These are phyloP conservation scores for Pseudolycoriella hygida DNA, from an alignment of 2,888 invertebrate genomes.

Conservation along the genomic window DNA sequence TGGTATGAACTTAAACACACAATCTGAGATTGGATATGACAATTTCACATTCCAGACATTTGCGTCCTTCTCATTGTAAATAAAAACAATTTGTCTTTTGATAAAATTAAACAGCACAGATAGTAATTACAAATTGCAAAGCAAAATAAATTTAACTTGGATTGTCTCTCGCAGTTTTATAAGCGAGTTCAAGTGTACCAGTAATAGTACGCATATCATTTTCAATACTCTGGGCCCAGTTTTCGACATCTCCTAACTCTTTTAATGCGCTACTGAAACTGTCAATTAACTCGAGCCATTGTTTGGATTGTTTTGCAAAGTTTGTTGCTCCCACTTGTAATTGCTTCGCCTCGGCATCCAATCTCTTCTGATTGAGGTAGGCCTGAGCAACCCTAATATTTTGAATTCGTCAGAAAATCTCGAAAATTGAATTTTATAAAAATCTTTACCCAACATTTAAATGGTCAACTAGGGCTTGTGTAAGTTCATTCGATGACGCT, in stretches of 20 bases:
- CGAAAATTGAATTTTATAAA: neutral
- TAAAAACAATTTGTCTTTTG: too few relatives aligned
- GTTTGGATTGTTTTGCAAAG: slow-evolving; percentile 91
- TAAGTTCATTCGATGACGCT: slow-evolving; percentile 78
- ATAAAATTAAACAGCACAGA: too few relatives aligned
- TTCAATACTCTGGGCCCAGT: slow-evolving; percentile 95
- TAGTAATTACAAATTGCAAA: too few relatives aligned
- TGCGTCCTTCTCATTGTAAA: too few relatives aligned
- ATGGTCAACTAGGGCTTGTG: slow-evolving; percentile 89
- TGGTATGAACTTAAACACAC: too few relatives aligned
- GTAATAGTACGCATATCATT: slow-evolving; percentile 87
- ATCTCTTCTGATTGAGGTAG: slow-evolving; percentile 91
- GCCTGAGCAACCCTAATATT: slow-evolving; percentile 74
- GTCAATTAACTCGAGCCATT: slow-evolving; percentile 87
- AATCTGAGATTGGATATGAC: too few relatives aligned
- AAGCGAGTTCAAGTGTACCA: slow-evolving; percentile 82
- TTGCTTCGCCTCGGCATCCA: slow-evolving; percentile 94
- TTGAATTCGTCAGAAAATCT: neutral
- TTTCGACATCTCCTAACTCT: slow-evolving; percentile 96
- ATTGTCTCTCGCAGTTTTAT: slow-evolving; percentile 47
- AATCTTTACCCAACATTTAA: slow-evolving; percentile 78
- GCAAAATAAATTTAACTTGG: neutral
- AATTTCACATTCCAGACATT: too few relatives aligned
- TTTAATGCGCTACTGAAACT: slow-evolving; percentile 74
- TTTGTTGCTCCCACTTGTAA: slow-evolving; percentile 85